phyloP scores from a whole-genome alignment of 2,888 invertebrate genomes.

The Diploptera punctata region DNA sequence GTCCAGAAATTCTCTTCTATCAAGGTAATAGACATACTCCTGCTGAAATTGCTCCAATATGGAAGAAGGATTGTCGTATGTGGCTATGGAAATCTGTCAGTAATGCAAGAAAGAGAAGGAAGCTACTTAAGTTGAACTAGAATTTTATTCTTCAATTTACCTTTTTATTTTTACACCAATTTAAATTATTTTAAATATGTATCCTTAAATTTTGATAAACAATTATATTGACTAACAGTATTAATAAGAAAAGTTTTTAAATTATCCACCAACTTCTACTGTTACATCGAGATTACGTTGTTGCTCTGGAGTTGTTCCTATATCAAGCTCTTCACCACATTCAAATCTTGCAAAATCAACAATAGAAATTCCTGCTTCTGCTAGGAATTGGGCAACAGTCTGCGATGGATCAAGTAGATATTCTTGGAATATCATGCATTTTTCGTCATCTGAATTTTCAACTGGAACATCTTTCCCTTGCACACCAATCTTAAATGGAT shows the following conservation, averaged over 20 bases:
- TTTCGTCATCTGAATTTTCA: slow-evolving; percentile 75
- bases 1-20: slow-evolving; percentile 50
- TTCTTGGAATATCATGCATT: slow-evolving; percentile 83
- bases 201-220: neutral
- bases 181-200: neutral
- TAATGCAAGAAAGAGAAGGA: slow-evolving; percentile 42
- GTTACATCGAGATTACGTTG: slow-evolving; percentile 11
- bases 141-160: neutral
- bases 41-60: slow-evolving; percentile 66
- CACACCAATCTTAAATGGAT: slow-evolving; percentile 78
- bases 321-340: slow-evolving; percentile 70
- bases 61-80: slow-evolving; percentile 75
- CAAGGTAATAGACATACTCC: slow-evolving; percentile 47
- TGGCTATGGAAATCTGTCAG: slow-evolving; percentile 63
- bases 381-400: slow-evolving; percentile 75
- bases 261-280: slow-evolving; percentile 23
- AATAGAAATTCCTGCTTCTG: slow-evolving; percentile 62
- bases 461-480: slow-evolving; percentile 72
- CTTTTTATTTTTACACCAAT: too few species aligned
- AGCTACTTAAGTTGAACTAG: neutral
- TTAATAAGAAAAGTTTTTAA: neutral
- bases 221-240: neutral
- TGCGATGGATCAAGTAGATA: slow-evolving; percentile 79
- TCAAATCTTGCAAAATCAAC: slow-evolving; percentile 87
- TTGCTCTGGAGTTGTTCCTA: neutral